These are phyloP conservation scores for Himalopsyche japonica DNA, from an alignment of 2,888 invertebrate genomes.

Conservation along the genomic window DNA sequence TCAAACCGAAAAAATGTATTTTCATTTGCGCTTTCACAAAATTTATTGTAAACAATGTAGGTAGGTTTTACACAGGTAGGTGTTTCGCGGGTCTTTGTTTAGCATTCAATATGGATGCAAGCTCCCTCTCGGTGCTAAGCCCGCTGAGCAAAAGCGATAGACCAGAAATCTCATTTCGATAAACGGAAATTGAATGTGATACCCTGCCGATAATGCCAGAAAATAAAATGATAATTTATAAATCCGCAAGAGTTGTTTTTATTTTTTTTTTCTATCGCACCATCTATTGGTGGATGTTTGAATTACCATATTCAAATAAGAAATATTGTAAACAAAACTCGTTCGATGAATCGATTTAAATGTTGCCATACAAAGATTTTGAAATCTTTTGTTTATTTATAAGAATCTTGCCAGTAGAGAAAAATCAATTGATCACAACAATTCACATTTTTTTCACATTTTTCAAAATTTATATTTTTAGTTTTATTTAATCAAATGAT, in stretches of 20 bases:
- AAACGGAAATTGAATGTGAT: slow-evolving; percentile 32
- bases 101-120: background rate
- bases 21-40: background rate
- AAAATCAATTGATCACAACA: too few species aligned
- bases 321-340: background rate
- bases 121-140: slow-evolving; percentile 1
- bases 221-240: slow-evolving; percentile 5
- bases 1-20: background rate
- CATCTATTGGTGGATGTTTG: background rate
- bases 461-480: too few species aligned
- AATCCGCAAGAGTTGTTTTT: background rate
- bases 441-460: too few species aligned
- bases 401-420: background rate
- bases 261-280: background rate
- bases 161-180: slow-evolving; percentile 29
- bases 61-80: background rate
- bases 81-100: background rate
- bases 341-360: background rate
- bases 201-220: slow-evolving; percentile 13
- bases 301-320: background rate
- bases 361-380: background rate
- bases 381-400: background rate
- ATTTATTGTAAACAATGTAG: background rate
- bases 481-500: too few species aligned
- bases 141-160: slow-evolving; percentile 18